phyloP scores from a whole-genome alignment of 2,797 vertebrate species.

The Gymnoscopelus microlampas region DNA sequence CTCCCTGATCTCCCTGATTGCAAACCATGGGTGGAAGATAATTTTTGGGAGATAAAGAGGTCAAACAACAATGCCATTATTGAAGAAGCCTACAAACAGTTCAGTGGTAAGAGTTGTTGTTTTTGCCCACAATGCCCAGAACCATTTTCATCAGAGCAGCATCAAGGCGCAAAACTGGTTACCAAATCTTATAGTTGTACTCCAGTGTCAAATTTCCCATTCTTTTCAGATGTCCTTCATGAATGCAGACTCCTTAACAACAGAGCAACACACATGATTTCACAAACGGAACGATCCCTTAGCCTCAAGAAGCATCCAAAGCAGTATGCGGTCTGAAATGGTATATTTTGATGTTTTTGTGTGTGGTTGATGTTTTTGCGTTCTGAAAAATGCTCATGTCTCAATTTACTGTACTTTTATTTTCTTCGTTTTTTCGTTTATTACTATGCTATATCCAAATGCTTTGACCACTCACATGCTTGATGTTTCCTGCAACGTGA shows the following conservation, averaged over 20 bases:
- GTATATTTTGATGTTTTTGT: conserved; percentile 36
- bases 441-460: conserved; percentile 66
- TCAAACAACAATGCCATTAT: conserved; percentile 84
- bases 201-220: not conserved
- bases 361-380: conserved; percentile 48
- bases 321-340: conserved; percentile 81
- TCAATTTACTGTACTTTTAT: conserved; percentile 61
- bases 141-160: not conserved
- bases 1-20: conserved; percentile 77
- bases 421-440: conserved; percentile 34
- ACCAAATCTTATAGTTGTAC: not conserved
- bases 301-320: conserved; percentile 83
- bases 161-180: not conserved
- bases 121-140: not conserved
- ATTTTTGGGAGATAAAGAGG: conserved; percentile 85
- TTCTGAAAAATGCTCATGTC: conserved; percentile 44
- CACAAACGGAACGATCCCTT: conserved; percentile 81
- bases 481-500: conserved; percentile 53
- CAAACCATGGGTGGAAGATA: conserved; percentile 85
- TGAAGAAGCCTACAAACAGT: conserved; percentile 86
- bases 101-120: conserved; percentile 74
- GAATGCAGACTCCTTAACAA: conserved; percentile 87
- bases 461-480: conserved; percentile 59
- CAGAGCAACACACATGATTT: conserved; percentile 83
- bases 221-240: conserved; percentile 81